These are phyloP conservation scores for Sarcoramphus papa DNA, from an alignment of 2,797 vertebrate genomes.

Conservation along the genomic window DNA sequence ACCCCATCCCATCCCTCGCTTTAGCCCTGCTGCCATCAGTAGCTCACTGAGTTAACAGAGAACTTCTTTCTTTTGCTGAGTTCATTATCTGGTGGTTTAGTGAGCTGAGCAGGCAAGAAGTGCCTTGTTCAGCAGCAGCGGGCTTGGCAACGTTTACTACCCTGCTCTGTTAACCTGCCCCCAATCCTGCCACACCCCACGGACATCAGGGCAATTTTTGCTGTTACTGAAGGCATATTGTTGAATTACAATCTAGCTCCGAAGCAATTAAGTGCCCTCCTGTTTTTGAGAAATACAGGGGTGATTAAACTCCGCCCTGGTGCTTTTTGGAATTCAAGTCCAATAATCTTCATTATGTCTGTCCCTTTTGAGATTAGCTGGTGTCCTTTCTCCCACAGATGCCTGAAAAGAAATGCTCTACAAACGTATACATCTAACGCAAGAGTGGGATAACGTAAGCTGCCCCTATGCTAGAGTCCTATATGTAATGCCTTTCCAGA, in stretches of 20 bases:
- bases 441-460: background rate
- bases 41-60: background rate
- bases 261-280: background rate
- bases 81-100: background rate
- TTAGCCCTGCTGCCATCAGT: background rate
- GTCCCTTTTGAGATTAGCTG: background rate
- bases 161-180: background rate
- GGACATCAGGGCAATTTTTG: rapidly evolving
- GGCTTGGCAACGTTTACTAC: rapidly evolving
- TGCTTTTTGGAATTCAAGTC: background rate
- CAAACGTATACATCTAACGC: background rate
- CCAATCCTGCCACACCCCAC: rapidly evolving
- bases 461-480: background rate
- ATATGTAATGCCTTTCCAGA: background rate
- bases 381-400: background rate
- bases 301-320: background rate
- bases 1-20: background rate
- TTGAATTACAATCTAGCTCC: background rate
- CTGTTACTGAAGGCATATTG: background rate
- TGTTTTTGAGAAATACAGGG: background rate
- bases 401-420: background rate
- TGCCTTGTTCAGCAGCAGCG: background rate
- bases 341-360: background rate
- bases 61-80: background rate
- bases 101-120: background rate